Evolutionary conservation across 1,140 invertebrate species (phyloP), one percentile per base, ranked within the genome.

Genomic region (Conus betulinus): DNA sequence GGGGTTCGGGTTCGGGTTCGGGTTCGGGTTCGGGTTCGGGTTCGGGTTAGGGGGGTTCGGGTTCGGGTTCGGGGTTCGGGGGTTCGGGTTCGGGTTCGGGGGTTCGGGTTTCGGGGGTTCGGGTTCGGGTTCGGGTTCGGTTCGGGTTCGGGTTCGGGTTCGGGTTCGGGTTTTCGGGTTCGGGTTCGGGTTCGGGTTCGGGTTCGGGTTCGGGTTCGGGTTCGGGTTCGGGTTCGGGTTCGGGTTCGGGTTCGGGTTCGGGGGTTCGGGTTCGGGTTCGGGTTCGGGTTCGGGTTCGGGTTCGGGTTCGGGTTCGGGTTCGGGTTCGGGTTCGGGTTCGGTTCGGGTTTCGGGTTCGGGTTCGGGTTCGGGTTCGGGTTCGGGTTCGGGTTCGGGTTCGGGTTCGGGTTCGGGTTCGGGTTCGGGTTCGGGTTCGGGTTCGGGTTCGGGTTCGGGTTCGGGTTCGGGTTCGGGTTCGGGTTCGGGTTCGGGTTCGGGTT

Each of bases 1-100:
- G 82, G 84, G 90, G 88, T 89, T 89, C 85, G 88, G 90, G 87
- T 87, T 90, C 81, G 88, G 88, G 89, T 90, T 90, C 87, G 89
- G 90, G 88, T 90, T 88, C 83, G 84, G 90, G 85, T 87, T 89
- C 76, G 88, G 85, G 85, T 89, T 87, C n/a, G n/a, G n/a, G 83
- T n/a, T n/a, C n/a, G n/a, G n/a, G n/a, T n/a, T n/a, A n/a, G n/a
- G n/a, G n/a, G n/a, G n/a, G n/a, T n/a, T n/a, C n/a, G 88, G 85
- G 85, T 89, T 87, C 87, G 79, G 88, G 85, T 87, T 90, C 60
- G n/a, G 84, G 87, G 87, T 88, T 90, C n/a, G n/a, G 63, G 74
- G 89, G 89, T 78, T 85, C 79, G 83, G 89, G 87, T 71, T 82
- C 53, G 87, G 89, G 81, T 85, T 85, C 57, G 85, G 85, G 87